Base-by-base conservation (phyloP, 2,888 invertebrate species). In the Dorcus hopei region DNA sequence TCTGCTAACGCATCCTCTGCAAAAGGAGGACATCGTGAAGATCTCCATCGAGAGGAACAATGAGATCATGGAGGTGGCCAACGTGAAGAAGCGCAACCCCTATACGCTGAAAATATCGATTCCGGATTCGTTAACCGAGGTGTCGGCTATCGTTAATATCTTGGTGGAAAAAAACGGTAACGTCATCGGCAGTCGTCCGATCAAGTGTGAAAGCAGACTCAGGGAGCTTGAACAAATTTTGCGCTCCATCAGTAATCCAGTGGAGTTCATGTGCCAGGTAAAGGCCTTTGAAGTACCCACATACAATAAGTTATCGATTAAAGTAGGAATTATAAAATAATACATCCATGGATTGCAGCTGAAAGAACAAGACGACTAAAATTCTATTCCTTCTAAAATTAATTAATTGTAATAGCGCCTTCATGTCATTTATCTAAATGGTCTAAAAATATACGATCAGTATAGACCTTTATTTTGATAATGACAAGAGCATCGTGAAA, bases 261-360 rank as follows among this genome's bases (percentile, higher is more conserved):
- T 93, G 52, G 91, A 93, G 75, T 93, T 93, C 70, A 91, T 94
- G 89, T 93, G 93, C 70, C 92, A 93, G 85, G 90, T 89, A 79
- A 70, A 59, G 14, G 19, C 45, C 45, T 45, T 45, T 45, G 45
- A 45, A 19, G 45, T 45, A 45, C 45, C 9, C 26, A 33, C 26
- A 33, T 33, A 33, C 26, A 33, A 33, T 33, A 33, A 33, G 26
- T 33, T 33, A 33, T 33, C 7, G 26, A 33, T 33, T 33, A 33
- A 33, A 33, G 3, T 33, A 33, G 50, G 19, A 16, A 7, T 3
- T 6, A 51, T 49, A 43, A 43, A 8, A 43, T 43, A 14, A 14
- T 7, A 42, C 9, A 42, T 1, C 16, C 16, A 14, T 42, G 5
- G 9, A 16, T 43, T 16, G 9, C 9, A 9, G 14, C 9, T 57